Conservation (phyloP, 2,888 invertebrate species). For the Cephus nigrinus region DNA sequence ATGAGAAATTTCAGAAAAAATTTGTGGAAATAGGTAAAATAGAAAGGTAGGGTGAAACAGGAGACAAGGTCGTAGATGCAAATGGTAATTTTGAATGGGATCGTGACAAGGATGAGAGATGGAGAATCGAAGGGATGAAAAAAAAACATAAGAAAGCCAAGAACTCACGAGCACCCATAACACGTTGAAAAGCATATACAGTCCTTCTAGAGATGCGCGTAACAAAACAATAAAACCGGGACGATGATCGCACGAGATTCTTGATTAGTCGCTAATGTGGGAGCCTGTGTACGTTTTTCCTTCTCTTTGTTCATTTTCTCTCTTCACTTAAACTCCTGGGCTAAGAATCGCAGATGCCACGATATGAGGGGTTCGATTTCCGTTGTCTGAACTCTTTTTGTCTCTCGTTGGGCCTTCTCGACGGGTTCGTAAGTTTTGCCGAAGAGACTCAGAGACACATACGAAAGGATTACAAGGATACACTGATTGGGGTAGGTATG, state of each 20-base stretch:
- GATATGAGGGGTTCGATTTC: background rate
- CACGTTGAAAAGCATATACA: constrained; percentile 29
- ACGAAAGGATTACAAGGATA: background rate
- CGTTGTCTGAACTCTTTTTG: background rate
- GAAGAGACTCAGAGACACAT: background rate
- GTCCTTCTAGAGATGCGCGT: background rate
- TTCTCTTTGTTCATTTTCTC: background rate
- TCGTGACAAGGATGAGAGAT: background rate
- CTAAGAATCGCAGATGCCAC: background rate
- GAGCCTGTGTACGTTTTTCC: background rate
- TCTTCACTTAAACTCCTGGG: background rate
- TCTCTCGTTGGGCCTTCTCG: background rate
- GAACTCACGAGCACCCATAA: constrained; percentile 20
- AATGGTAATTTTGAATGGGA: background rate
- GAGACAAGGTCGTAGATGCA: too few relatives aligned
- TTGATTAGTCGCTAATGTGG: constrained; percentile 32
- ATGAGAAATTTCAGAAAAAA: background rate
- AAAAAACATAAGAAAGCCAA: constrained; percentile 20
- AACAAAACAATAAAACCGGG: constrained; percentile 28
- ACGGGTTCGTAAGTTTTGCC: background rate
- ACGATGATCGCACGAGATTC: constrained; percentile 40
- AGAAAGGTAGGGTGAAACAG: background rate
- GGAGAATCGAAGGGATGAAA: constrained; percentile 14
- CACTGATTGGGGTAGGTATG: background rate
- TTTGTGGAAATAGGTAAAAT: background rate